These are phyloP conservation scores for Spongilla lacustris DNA, from an alignment of 37 sponge, comb jelly and placozoan species.

Conservation along the genomic window DNA sequence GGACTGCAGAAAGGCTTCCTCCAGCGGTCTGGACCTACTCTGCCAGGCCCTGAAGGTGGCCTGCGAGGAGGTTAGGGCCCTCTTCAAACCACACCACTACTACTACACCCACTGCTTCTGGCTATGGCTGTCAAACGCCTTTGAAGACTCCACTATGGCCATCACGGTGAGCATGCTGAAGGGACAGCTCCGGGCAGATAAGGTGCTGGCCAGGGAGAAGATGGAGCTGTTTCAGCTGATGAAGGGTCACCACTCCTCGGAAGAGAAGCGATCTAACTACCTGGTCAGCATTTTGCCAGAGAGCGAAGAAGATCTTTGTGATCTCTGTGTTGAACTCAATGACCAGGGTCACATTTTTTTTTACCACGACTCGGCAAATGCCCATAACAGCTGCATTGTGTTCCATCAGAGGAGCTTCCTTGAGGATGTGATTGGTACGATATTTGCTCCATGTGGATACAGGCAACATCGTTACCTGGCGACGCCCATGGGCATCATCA, in stretches of 20 bases:
- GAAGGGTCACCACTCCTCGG: slow-evolving; percentile 14
- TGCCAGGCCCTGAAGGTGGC: slow-evolving; percentile 12
- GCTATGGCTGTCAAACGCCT: slow-evolving; percentile 14
- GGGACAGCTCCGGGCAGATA: slow-evolving; percentile 24
- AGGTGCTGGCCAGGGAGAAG: slow-evolving; percentile 2
- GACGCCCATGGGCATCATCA: background rate
- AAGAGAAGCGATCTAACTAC: background rate
- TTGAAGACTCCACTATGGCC: slow-evolving; percentile 8
- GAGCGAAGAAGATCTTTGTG: background rate
- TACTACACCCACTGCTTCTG: slow-evolving; percentile 17
- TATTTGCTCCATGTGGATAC: background rate
- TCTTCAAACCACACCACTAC: background rate
- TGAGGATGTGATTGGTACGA: background rate
- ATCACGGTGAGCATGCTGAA: background rate
- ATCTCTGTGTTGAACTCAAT: background rate
- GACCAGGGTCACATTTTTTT: background rate
- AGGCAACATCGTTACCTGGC: background rate
- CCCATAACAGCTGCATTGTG: background rate
- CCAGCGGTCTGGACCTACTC: slow-evolving; percentile 4
- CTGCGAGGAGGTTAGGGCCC: slow-evolving; percentile 12
- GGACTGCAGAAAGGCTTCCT: slow-evolving; percentile 18
- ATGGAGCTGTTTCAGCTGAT: slow-evolving; percentile 5
- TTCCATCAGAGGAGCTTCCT: background rate
- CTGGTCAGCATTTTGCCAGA: background rate
- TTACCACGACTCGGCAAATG: background rate